phyloP scores from a whole-genome alignment of 2,888 invertebrate genomes.

The Mythimna lalbum region DNA sequence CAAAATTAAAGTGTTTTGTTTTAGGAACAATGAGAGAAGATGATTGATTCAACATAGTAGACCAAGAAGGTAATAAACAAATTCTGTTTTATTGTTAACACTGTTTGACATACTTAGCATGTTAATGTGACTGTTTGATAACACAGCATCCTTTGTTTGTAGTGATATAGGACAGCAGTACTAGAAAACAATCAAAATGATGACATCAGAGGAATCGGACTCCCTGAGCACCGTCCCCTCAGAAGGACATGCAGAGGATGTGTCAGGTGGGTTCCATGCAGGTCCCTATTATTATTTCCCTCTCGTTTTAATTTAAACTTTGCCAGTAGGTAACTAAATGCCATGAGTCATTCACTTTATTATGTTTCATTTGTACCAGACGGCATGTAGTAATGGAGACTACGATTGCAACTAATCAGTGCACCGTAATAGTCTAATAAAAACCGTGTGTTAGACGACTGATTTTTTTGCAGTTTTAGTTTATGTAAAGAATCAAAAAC shows the following conservation, averaged over 20 bases:
- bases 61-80: constrained; percentile 62
- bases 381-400: too few species aligned
- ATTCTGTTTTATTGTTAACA: constrained; percentile 1
- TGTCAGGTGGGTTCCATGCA: constrained; percentile 74
- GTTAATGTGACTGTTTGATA: constrained; percentile 21
- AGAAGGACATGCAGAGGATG: constrained; percentile 83
- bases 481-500: too few species aligned
- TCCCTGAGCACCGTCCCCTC: constrained; percentile 82
- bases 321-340: not conserved
- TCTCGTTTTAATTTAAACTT: too few species aligned
- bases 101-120: constrained; percentile 19
- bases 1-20: constrained; percentile 60
- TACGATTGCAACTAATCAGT: too few species aligned
- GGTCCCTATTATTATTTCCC: not conserved
- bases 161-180: constrained; percentile 59
- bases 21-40: constrained; percentile 65
- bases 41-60: constrained; percentile 60
- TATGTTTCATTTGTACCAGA: not conserved
- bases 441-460: too few species aligned
- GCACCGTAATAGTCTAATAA: too few species aligned
- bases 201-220: constrained; percentile 85
- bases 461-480: too few species aligned
- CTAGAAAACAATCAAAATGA: constrained; percentile 73
- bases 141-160: constrained; percentile 53
- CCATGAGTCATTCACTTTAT: not conserved